Evolutionary conservation across 2,888 invertebrate genomes (phyloP).

Genomic region (Scotopteryx bipunctaria): DNA sequence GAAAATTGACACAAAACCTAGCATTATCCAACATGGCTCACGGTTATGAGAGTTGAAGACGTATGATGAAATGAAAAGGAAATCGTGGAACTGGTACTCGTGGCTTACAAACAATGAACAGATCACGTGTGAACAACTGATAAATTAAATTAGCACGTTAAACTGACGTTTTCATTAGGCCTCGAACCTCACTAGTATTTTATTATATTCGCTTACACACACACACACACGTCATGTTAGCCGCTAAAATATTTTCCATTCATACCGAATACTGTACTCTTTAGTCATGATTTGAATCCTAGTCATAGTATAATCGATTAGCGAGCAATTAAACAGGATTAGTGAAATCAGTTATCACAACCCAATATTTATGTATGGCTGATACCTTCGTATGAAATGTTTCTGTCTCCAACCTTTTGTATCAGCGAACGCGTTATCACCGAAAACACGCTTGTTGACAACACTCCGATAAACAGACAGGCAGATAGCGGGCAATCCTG

Average conservation of each 20-base stretch:
- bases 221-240: neutral
- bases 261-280: too few relatives aligned
- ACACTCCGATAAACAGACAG: slow-evolving; percentile 52
- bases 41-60: too few relatives aligned
- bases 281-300: too few relatives aligned
- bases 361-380: slow-evolving; percentile 34
- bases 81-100: too few relatives aligned
- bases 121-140: slow-evolving; percentile 26
- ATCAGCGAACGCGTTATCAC: slow-evolving; percentile 55
- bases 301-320: slow-evolving; percentile 17
- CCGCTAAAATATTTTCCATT: too few relatives aligned
- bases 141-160: slow-evolving; percentile 31
- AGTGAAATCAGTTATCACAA: slow-evolving; percentile 35
- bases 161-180: slow-evolving; percentile 23
- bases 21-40: too few relatives aligned
- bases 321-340: slow-evolving; percentile 30
- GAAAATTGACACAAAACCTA: too few relatives aligned
- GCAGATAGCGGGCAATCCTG: slow-evolving; percentile 49
- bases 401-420: slow-evolving; percentile 32
- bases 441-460: slow-evolving; percentile 67
- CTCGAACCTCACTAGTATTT: slow-evolving; percentile 20
- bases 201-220: too few relatives aligned
- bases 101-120: slow-evolving; percentile 34
- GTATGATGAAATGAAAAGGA: too few relatives aligned
- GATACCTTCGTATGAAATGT: slow-evolving; percentile 28